Percentiles rank a stretch among this genome's conserved stretches.
Conservation (phyloP, 2,113 vertebrate genomes). For the Ia io region DNA sequence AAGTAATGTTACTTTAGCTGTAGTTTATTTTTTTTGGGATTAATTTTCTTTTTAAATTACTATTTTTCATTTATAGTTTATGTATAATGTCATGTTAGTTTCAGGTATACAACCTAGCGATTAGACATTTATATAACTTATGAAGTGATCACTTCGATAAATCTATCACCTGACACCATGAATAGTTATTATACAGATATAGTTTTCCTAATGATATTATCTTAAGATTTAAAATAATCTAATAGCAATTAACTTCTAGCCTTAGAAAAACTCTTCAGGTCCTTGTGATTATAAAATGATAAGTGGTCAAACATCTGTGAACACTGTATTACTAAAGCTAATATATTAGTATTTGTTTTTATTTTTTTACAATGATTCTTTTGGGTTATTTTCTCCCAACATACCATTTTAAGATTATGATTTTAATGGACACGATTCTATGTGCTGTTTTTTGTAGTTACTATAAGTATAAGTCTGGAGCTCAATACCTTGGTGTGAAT, state of each 20-base stretch:
- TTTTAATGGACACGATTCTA: not conserved
- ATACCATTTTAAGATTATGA: not conserved
- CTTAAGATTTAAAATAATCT: not conserved
- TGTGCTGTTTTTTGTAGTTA: not conserved
- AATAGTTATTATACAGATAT: not conserved
- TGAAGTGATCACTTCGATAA: not conserved
- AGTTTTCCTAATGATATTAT: conserved; percentile 3
- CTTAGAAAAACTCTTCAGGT: not conserved
- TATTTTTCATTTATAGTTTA: not conserved
- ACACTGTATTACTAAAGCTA: conserved; percentile 19
- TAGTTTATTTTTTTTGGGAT: not conserved
- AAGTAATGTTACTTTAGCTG: not conserved
- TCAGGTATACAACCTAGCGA: not conserved
- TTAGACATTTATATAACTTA: not conserved
- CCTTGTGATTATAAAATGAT: not conserved
- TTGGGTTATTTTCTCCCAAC: not conserved
- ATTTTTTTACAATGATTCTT: not conserved
- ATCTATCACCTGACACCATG: not conserved
- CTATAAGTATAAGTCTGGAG: not conserved
- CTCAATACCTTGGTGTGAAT: not conserved
- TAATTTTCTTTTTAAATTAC: not conserved
- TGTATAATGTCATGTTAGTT: not conserved
- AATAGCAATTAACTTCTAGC: not conserved
- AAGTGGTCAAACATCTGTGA: not conserved
- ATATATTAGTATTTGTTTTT: not conserved